phyloP scores from a whole-genome alignment of 2,797 vertebrate genomes.

The Etheostoma perlongum region DNA sequence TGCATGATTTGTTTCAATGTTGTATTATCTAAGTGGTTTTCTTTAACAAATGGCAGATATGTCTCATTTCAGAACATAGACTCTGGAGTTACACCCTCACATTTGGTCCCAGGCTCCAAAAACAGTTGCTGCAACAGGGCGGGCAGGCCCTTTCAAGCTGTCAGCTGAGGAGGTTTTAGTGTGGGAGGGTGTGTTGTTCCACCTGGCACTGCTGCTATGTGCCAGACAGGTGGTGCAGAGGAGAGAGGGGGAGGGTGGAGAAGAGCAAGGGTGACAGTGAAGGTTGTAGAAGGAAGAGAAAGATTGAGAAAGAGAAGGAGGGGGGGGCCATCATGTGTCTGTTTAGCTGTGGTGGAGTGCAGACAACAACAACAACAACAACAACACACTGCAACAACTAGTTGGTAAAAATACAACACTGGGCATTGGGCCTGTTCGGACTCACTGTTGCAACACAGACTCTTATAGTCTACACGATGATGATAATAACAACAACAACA shows the following conservation, averaged over 20 bases:
- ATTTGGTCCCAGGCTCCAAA: slow-evolving; percentile 61
- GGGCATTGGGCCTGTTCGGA: neutral
- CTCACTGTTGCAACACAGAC: neutral
- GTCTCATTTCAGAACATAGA: slow-evolving; percentile 31
- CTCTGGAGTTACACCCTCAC: slow-evolving; percentile 57
- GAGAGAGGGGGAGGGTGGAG: slow-evolving; percentile 28
- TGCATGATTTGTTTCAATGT: neutral
- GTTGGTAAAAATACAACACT: neutral
- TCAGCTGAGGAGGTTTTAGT: slow-evolving; percentile 61
- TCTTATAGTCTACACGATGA: neutral
- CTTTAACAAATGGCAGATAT: neutral
- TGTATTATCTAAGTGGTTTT: neutral
- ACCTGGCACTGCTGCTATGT: slow-evolving; percentile 76
- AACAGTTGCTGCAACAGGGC: slow-evolving; percentile 70
- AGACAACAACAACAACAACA: neutral
- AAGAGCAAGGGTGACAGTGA: neutral
- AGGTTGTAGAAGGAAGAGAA: slow-evolving; percentile 14
- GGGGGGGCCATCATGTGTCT: slow-evolving; percentile 21
- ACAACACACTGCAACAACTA: slow-evolving; percentile 7
- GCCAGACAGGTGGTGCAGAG: slow-evolving; percentile 80
- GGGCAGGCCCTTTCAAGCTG: slow-evolving; percentile 70
- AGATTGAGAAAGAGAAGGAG: neutral
- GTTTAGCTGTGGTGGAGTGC: slow-evolving; percentile 7
- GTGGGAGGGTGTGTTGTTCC: slow-evolving; percentile 71
- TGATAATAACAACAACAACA: neutral